Evolutionary conservation across 2,113 vertebrate species (phyloP).

Genomic region (Silurus glanis): DNA sequence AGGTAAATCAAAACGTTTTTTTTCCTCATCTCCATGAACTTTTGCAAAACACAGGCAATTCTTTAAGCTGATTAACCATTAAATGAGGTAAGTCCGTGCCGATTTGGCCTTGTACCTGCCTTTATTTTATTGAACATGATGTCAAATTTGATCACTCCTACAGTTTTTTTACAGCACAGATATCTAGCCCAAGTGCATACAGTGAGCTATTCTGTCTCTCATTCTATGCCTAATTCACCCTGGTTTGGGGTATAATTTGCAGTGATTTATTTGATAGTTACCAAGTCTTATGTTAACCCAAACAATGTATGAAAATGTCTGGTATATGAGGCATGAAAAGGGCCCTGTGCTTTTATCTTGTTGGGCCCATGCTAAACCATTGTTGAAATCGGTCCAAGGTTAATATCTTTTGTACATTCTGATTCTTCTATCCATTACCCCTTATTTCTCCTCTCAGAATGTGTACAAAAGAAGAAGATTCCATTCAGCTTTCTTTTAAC

Average conservation of each 20-base stretch:
- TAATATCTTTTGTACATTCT: constrained; percentile 20
- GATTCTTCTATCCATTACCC: constrained; percentile 43
- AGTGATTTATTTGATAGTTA: constrained; percentile 48
- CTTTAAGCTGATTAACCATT: too few relatives aligned
- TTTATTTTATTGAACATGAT: not conserved
- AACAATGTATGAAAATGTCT: constrained; percentile 33
- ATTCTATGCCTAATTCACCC: constrained; percentile 13
- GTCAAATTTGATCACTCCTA: not conserved
- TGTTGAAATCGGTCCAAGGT: constrained; percentile 38
- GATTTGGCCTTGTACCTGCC: too few relatives aligned
- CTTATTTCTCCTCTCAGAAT: constrained; percentile 24
- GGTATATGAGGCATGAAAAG: constrained; percentile 43
- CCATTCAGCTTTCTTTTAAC: constrained; percentile 21
- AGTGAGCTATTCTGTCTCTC: constrained; percentile 1
- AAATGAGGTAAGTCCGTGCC: too few relatives aligned
- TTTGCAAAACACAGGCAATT: too few relatives aligned
- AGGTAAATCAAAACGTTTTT: too few relatives aligned
- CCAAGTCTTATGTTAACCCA: constrained; percentile 40
- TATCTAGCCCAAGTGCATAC: not conserved
- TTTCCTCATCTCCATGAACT: too few relatives aligned
- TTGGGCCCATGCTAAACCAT: constrained; percentile 25
- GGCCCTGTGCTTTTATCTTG: constrained; percentile 25
- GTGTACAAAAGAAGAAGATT: constrained; percentile 8
- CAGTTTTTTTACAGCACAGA: constrained; percentile 4
- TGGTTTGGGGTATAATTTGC: constrained; percentile 37